Conservation (phyloP, 2,113 vertebrate genomes). For the Leptobrachium ailaonicum region DNA sequence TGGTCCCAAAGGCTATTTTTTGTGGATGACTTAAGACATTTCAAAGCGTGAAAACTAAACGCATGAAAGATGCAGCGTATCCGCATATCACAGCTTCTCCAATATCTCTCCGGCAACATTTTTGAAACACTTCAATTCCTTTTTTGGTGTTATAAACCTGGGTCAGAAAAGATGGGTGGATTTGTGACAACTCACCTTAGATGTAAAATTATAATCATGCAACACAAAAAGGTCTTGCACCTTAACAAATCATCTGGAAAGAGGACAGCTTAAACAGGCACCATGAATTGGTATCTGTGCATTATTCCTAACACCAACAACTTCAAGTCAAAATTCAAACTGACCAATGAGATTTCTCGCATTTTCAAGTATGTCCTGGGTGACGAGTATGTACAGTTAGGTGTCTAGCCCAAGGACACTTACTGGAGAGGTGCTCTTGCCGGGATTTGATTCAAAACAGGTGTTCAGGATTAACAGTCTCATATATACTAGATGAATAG, state of each 20-base stretch:
- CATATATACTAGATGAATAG: too few relatives aligned
- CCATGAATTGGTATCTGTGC: too few relatives aligned
- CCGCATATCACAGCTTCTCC: slow-evolving; percentile 7
- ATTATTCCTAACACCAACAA: too few relatives aligned
- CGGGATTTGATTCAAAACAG: too few relatives aligned
- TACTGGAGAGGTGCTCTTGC: too few relatives aligned
- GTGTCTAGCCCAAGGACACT: too few relatives aligned
- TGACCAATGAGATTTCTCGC: too few relatives aligned
- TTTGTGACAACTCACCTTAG: neutral
- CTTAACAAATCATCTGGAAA: neutral
- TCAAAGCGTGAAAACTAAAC: neutral
- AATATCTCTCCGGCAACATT: neutral
- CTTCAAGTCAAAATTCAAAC: too few relatives aligned
- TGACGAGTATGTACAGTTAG: too few relatives aligned
- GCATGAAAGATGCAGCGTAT: neutral
- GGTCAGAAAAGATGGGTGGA: neutral
- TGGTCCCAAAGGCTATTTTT: neutral
- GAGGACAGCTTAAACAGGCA: neutral
- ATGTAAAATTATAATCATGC: slow-evolving; percentile 2
- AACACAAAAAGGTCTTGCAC: neutral
- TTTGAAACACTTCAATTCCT: neutral
- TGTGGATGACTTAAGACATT: neutral
- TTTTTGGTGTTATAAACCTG: neutral
- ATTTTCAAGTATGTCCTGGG: too few relatives aligned
- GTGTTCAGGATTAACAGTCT: too few relatives aligned